Evolutionary conservation across 1,140 invertebrate genomes (phyloP).

Genomic region (Mylabris phalerata): DNA sequence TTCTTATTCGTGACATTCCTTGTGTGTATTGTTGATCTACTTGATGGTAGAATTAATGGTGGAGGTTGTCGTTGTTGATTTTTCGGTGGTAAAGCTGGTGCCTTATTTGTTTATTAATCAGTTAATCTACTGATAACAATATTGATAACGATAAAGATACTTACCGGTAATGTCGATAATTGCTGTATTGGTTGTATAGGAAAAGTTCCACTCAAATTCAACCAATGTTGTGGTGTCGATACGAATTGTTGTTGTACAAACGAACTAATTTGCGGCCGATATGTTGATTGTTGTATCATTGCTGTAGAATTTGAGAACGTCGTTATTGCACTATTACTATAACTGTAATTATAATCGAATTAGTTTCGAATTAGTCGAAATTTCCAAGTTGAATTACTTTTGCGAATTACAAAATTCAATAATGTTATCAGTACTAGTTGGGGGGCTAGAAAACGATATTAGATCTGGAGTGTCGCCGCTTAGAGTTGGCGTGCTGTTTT

Average conservation of each 20-base stretch:
- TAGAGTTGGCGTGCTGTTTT: conserved; percentile 46
- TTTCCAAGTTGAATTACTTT: conserved; percentile 16
- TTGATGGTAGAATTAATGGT: conserved; percentile 22
- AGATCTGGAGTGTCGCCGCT: conserved; percentile 54
- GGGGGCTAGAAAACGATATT: conserved; percentile 66
- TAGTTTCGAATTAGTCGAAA: no score
- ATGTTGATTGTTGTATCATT: not conserved
- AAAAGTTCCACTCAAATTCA: no score
- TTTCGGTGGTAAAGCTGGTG: conserved; percentile 37
- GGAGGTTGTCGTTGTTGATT: conserved; percentile 33
- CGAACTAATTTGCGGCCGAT: not conserved
- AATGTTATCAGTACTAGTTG: conserved; percentile 35
- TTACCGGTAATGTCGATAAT: no score
- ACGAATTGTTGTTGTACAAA: not conserved
- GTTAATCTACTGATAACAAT: no score
- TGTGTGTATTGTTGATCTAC: not conserved
- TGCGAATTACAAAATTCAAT: conserved; percentile 33
- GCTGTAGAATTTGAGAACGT: not conserved
- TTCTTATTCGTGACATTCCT: not conserved
- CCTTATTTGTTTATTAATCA: not conserved
- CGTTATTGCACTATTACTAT: conserved; percentile 2
- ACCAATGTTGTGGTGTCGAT: no score
- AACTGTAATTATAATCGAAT: not conserved
- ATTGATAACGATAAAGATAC: no score
- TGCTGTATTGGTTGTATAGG: no score